These are phyloP conservation scores for Yponomeuta sedellus DNA, from an alignment of 2,888 invertebrate species.

Conservation along the genomic window DNA sequence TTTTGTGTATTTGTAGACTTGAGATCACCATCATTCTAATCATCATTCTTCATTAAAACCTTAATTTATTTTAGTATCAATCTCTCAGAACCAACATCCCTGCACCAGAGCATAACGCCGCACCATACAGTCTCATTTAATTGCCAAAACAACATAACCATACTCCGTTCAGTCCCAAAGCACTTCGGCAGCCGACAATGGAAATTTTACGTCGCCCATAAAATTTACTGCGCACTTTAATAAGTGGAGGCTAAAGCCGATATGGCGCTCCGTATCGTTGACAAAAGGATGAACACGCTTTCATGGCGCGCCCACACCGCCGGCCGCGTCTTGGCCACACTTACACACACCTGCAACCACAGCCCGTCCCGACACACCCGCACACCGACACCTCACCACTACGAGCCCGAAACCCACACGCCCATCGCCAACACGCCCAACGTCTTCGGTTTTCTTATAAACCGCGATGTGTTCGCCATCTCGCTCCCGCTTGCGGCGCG, in stretches of 20 bases:
- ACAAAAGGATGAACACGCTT: conserved; percentile 62
- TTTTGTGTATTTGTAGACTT: too few species aligned
- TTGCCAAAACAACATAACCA: conserved; percentile 4
- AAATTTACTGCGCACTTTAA: conserved; percentile 69
- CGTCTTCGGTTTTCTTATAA: conserved; percentile 77
- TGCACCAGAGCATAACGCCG: not conserved
- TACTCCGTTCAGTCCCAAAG: not conserved
- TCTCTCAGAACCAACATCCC: not conserved
- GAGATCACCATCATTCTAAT: too few species aligned
- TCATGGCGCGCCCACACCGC: conserved; percentile 40
- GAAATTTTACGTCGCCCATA: conserved; percentile 64
- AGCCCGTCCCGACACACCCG: conserved; percentile 33
- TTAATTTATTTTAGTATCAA: too few species aligned
- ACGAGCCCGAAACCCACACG: conserved; percentile 64
- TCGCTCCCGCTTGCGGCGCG: conserved; percentile 37
- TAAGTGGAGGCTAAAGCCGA: conserved; percentile 67
- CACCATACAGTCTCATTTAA: not conserved
- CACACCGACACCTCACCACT: conserved; percentile 45
- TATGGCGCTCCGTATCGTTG: conserved; percentile 66
- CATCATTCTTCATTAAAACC: too few species aligned
- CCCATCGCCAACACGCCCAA: conserved; percentile 77
- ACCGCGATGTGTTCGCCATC: conserved; percentile 72
- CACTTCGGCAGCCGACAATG: conserved; percentile 40
- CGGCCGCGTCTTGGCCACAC: conserved; percentile 49
- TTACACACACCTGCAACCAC: conserved; percentile 29